Base-by-base conservation (phyloP, 2,113 vertebrate species). In the Pogona vitticeps region DNA sequence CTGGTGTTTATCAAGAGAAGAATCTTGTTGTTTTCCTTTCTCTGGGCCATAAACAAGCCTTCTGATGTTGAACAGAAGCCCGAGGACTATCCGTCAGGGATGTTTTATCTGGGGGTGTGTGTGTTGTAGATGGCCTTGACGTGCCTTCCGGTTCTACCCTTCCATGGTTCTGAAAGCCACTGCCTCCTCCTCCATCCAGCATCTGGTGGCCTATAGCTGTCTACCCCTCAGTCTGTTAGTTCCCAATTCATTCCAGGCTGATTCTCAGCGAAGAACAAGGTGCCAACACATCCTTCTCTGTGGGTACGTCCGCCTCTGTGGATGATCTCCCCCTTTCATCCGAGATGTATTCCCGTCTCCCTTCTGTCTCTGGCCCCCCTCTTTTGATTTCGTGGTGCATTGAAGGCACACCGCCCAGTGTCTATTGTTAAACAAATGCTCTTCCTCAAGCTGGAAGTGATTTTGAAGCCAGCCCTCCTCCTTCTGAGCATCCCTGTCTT, bases 361-460 rank as follows among this genome's bases (percentile, higher is more conserved):
- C 79, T 89, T 65, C 52, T 86, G 68, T 18, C 86, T 86, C 4
- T 36, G 83, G 81, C 21, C 85, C 70, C 83, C 89, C 91, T 40
- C 93, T 88, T 85, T 89, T 88, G 77, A 63, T 92, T 95, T 95
- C 94, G 95, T 94, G 95, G 89, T 91, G 91, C 89, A 92, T 65
- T 21, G 90, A 90, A 91, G 91, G 80, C 88, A 85, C 85, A 87
- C 90, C 88, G 91, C 86, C 68, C 79, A 0, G 4, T 71, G 90
- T 83, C 93, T 93, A 90, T 52, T 90, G 88, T 92, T 93, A 87
- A 93, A 95, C 89, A 89, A 52, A 36, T 75, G 70, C 88, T 93
- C 92, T 71, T 9, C 83, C 93, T 36, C 88, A 89, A 93, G 93
- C 95, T 95, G 96, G 95, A 95, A 96, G 95, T 95, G 93, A 95